Base-by-base conservation (phyloP, 2,113 vertebrate species). In the Tyto alba region DNA sequence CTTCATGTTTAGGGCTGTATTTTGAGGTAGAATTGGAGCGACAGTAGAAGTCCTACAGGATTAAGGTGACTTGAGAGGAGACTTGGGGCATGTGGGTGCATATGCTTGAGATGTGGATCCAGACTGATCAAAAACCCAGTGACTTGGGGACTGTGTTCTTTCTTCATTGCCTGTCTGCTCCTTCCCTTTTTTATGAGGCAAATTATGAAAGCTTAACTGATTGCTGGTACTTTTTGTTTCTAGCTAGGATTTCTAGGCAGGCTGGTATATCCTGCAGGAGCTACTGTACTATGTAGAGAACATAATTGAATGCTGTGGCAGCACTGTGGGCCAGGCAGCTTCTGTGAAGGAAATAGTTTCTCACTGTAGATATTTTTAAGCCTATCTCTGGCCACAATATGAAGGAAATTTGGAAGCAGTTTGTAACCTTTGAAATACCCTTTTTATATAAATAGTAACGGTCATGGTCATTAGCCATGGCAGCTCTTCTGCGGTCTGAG, bases 341-440 rank as follows among this genome's bases (percentile, higher is more conserved):
- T 75, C 62, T 47, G 36, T 53, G 59, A 38, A 87, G 53, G 85
- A 92, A 88, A 41, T 40, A 76, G 64, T 78, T 93, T 89, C 56
- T 88, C 71, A 55, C 93, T 71, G 38, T 4, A 68, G 40, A 14
- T 94, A 69, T 90, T 94, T 91, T 94, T 91, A 95, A 92, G 62
- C 34, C 36, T 85, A 11, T 29, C 66, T 85, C 60, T 91, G 82
- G n/a, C 78, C 0, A 0, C 85, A 92, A 29, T 36, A 38, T 59
- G 76, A 91, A 82, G 88, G 74, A 91, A 69, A 48, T 90, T 72
- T 21, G 25, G 69, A 91, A 90, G 62, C 40, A 60, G 40, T 72
- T 81, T 72, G 40, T 57, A 90, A 62, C 27, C 81, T 90, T 95
- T 75, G 67, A 89, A 94, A 93, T 64, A 81, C 22, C n/a, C 36